phyloP scores from a whole-genome alignment of 2,888 invertebrate species.

The Phaedon cochleariae region DNA sequence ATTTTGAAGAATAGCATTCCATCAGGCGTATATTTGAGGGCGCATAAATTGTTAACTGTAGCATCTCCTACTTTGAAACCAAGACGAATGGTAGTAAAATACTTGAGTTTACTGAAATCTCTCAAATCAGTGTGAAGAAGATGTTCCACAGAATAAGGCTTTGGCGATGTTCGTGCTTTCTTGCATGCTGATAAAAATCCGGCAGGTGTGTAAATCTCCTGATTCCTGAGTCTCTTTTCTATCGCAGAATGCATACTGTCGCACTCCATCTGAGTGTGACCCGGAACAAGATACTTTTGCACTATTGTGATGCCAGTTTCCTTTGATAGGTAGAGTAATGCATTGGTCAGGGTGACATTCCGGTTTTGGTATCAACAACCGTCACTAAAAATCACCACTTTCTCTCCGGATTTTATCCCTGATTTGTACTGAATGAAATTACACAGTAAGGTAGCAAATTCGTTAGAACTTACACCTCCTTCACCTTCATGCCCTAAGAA shows the following conservation, averaged over 20 bases:
- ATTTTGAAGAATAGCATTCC: constrained; percentile 5
- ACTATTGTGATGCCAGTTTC: constrained; percentile 1
- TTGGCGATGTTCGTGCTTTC: not conserved
- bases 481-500: constrained; percentile 7
- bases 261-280: constrained; percentile 13
- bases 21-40: constrained; percentile 8
- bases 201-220: constrained; percentile 5
- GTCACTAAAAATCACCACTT: constrained; percentile 13
- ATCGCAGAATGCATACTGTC: constrained; percentile 13
- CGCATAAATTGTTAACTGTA: constrained; percentile 8
- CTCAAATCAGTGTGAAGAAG: constrained; percentile 11
- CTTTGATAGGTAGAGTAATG: no score
- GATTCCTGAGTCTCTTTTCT: not conserved
- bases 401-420: not conserved
- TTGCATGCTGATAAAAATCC: constrained; percentile 2
- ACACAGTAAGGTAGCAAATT: constrained; percentile 4
- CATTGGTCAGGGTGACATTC: no score
- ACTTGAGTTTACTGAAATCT: constrained; percentile 1
- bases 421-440: constrained; percentile 4
- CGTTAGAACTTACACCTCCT: constrained; percentile 11
- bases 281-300: constrained; percentile 8
- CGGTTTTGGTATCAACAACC: constrained; percentile 11
- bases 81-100: constrained; percentile 9
- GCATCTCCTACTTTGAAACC: constrained; percentile 9
- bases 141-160: constrained; percentile 1